Evolutionary conservation across 1,140 invertebrate genomes (phyloP).

Genomic region (Galleria mellonella): DNA sequence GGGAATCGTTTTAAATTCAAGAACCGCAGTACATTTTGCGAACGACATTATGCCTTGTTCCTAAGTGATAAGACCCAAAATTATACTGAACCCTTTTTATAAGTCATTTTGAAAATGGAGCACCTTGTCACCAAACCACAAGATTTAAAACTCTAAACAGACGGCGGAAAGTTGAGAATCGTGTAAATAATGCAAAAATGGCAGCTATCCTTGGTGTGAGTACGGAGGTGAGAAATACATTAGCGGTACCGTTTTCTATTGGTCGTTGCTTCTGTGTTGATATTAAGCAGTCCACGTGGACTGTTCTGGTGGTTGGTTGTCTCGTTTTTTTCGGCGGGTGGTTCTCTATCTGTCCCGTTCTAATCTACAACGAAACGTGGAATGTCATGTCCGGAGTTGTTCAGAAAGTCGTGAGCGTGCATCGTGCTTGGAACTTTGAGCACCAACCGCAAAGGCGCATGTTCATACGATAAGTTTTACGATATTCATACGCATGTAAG

Average conservation of each 20-base stretch:
- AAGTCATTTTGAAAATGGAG: constrained; percentile 54
- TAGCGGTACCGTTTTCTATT: constrained; percentile 73
- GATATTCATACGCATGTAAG: constrained; percentile 5
- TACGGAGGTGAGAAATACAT: constrained; percentile 73
- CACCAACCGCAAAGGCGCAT: constrained; percentile 39
- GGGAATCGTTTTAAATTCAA: constrained; percentile 73
- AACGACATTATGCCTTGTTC: constrained; percentile 37
- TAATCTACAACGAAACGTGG: constrained; percentile 73
- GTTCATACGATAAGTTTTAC: constrained; percentile 15
- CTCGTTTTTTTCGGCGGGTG: constrained; percentile 64
- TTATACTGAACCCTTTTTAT: constrained; percentile 34
- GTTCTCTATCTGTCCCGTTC: constrained; percentile 66
- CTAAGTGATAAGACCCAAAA: constrained; percentile 32
- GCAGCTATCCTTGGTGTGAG: constrained; percentile 61
- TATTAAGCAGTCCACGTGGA: constrained; percentile 73
- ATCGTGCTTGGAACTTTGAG: constrained; percentile 64
- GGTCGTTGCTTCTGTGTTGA: constrained; percentile 71
- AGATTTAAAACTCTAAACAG: constrained; percentile 47
- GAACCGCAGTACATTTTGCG: constrained; percentile 54
- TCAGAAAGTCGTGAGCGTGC: constrained; percentile 74
- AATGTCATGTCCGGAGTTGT: constrained; percentile 74
- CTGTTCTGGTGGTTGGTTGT: constrained; percentile 57
- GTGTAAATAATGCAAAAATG: constrained; percentile 46
- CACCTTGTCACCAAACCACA: constrained; percentile 20
- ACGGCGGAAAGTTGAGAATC: constrained; percentile 47